These are phyloP conservation scores for Spea hammondii DNA, from an alignment of 2,797 vertebrate genomes.

Conservation along the genomic window DNA sequence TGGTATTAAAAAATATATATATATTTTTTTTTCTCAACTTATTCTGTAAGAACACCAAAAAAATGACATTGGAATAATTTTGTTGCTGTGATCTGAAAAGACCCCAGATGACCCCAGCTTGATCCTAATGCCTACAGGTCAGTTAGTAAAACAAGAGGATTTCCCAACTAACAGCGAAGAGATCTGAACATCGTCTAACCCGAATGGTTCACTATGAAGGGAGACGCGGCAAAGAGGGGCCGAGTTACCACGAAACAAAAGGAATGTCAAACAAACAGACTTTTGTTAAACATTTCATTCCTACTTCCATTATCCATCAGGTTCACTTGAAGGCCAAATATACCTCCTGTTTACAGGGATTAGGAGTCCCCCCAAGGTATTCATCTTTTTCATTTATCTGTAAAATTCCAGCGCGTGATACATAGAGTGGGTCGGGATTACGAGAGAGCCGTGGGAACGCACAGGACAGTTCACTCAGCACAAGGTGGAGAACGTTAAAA, in stretches of 20 bases:
- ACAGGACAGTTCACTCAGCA: no score
- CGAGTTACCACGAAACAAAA: conserved; percentile 60
- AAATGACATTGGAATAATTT: not conserved
- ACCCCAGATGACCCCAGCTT: conserved; percentile 8
- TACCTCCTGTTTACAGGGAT: conserved; percentile 57
- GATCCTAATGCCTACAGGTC: conserved; percentile 5
- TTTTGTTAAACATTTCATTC: conserved; percentile 63
- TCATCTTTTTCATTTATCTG: not conserved
- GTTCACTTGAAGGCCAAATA: conserved; percentile 64
- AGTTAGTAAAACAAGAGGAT: conserved; percentile 54
- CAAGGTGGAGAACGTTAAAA: no score
- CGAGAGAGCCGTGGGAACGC: no score
- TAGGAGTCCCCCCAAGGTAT: not conserved
- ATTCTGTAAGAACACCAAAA: not conserved
- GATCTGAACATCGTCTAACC: conserved; percentile 55
- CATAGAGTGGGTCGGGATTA: no score
- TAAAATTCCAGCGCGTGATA: no score
- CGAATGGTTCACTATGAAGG: conserved; percentile 60
- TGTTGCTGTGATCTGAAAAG: conserved; percentile 15
- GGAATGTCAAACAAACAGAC: conserved; percentile 59
- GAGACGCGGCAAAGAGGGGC: conserved; percentile 53
- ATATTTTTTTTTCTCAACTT: no score
- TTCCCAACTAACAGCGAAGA: conserved; percentile 49
- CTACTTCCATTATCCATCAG: conserved; percentile 58
- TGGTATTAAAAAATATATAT: no score